A percentile compares a stretch with the other conserved stretches of the same genome.
phyloP scores from a whole-genome alignment of 37 sponge, comb jelly and placozoan genomes.

The Crambe crambe region DNA sequence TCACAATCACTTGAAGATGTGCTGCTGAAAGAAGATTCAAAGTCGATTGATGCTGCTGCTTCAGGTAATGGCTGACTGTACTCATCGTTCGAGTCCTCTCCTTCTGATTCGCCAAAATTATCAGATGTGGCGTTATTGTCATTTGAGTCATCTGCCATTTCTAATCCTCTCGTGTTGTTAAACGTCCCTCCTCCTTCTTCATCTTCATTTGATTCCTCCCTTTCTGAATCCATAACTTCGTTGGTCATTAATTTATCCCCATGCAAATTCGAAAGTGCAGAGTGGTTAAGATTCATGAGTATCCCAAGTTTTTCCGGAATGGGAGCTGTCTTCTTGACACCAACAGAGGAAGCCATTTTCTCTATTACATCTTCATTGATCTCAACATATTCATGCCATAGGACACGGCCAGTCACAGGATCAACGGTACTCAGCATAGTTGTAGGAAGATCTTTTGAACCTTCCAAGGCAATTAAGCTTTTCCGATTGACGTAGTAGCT shows the following conservation, averaged over 20 bases:
- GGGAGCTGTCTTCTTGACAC: neutral
- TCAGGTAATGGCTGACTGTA: too few species aligned
- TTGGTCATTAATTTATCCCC: neutral
- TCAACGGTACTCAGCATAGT: conserved; percentile 2
- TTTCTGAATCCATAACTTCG: too few species aligned
- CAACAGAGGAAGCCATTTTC: neutral
- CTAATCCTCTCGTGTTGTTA: neutral
- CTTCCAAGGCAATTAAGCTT: neutral
- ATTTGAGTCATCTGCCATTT: neutral
- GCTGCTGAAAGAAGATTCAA: neutral
- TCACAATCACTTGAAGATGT: neutral
- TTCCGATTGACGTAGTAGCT: conserved; percentile 10
- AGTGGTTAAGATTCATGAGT: neutral
- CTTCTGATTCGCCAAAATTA: too few species aligned
- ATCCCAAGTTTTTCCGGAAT: conserved; percentile 2
- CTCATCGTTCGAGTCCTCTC: too few species aligned
- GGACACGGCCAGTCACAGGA: neutral
- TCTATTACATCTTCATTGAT: conserved; percentile 26
- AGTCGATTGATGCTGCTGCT: neutral
- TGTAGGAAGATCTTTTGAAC: neutral
- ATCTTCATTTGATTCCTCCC: neutral
- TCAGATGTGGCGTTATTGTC: too few species aligned
- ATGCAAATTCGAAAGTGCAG: neutral
- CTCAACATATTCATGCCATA: conserved; percentile 46
- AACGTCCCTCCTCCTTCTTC: neutral